Base-by-base conservation (phyloP, 1,140 invertebrate genomes). In the Campodea augens region DNA sequence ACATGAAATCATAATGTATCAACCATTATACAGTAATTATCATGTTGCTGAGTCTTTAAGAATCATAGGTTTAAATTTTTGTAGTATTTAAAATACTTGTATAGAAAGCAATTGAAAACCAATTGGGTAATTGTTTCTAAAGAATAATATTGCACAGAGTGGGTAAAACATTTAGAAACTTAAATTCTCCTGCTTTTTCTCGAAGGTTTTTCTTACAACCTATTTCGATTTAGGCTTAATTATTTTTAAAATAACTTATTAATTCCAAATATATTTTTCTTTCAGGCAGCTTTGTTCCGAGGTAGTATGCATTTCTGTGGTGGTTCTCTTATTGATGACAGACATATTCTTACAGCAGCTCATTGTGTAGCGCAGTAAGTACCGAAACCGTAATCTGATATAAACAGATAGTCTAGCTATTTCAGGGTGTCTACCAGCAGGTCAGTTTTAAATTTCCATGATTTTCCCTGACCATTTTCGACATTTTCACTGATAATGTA, bases 361-460 rank as follows among this genome's bases (percentile, higher is more conserved):
- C 88, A 93, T 63, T 93, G 88, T 58, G 80, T 89, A 36, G 81
- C 82, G 25, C 78, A 85, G 83, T 87, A 69, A 75, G 75, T 71
- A n/a, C n/a, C n/a, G n/a, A n/a, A n/a, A n/a, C n/a, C n/a, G n/a
- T n/a, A n/a, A n/a, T n/a, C n/a, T n/a, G n/a, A n/a, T n/a, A n/a
- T n/a, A n/a, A n/a, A n/a, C n/a, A n/a, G n/a, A n/a, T n/a, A n/a
- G n/a, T n/a, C n/a, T n/a, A n/a, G n/a, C n/a, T n/a, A n/a, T n/a
- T n/a, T n/a, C n/a, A n/a, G n/a, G n/a, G n/a, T n/a, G n/a, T n/a
- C n/a, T n/a, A n/a, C n/a, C n/a, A n/a, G n/a, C n/a, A n/a, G n/a
- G n/a, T n/a, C n/a, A n/a, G n/a, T n/a, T n/a, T n/a, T n/a, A n/a
- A n/a, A n/a, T n/a, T n/a, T n/a, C n/a, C n/a, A n/a, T n/a, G n/a